Evolutionary conservation across 2,888 invertebrate species (phyloP).

Genomic region (Pinctada fucata): DNA sequence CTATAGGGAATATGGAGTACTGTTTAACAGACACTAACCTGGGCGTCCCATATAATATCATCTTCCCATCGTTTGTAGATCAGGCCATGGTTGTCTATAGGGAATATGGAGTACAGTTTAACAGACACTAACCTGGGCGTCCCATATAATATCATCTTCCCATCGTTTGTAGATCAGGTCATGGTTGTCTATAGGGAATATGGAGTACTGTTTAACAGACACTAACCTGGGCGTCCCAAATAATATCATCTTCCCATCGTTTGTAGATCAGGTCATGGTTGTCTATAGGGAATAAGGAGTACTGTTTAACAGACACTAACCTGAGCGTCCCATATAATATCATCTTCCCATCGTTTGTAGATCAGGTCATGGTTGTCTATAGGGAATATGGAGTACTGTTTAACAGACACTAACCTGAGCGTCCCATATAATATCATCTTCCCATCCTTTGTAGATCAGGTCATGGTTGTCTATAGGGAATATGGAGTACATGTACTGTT

Average conservation of each 20-base stretch:
- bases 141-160: slow-evolving; percentile 99
- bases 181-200: slow-evolving; percentile 98
- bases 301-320: no score
- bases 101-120: no score
- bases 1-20: slow-evolving; percentile 99
- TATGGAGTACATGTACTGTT: no score
- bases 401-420: slow-evolving; percentile 85
- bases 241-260: slow-evolving; percentile 98
- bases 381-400: no score
- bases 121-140: slow-evolving; percentile 87
- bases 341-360: slow-evolving; percentile 97
- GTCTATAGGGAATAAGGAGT: slow-evolving; percentile 99
- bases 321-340: slow-evolving; percentile 98
- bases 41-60: no score
- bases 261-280: slow-evolving; percentile 97
- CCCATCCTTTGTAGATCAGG: slow-evolving; percentile 95
- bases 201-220: no score
- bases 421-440: slow-evolving; percentile 99
- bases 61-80: no score
- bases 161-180: slow-evolving; percentile 95
- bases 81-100: no score
- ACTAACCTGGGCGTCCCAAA: slow-evolving; percentile 94
- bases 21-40: no score
- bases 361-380: slow-evolving; percentile 98
- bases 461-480: slow-evolving; percentile 99